A percentile compares a stretch with the other conserved stretches of the same genome.
phyloP scores from a whole-genome alignment of 2,797 vertebrate species.

The Cuniculus paca region DNA sequence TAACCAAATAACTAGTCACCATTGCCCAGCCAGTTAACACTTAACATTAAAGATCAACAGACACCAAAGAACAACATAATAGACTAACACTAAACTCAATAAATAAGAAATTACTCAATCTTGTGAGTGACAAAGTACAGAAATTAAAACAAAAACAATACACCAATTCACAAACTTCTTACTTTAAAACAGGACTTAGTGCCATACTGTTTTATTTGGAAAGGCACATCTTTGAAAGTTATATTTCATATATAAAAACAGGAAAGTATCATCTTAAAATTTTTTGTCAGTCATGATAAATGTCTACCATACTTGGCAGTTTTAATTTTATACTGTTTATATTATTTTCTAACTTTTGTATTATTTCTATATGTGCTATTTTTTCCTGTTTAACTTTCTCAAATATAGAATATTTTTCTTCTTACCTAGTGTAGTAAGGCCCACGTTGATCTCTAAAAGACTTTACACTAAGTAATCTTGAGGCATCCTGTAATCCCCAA shows the following conservation, averaged over 20 bases:
- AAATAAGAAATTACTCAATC: not conserved
- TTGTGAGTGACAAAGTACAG: not conserved
- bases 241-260: not conserved
- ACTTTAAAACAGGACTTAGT: not conserved
- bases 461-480: not conserved
- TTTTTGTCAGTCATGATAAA: not conserved
- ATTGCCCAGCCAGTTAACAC: not conserved
- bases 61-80: not conserved
- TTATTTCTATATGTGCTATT: not conserved
- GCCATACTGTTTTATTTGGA: not conserved
- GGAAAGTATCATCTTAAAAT: not conserved
- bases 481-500: not conserved
- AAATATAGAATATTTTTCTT: not conserved
- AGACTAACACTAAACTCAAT: not conserved
- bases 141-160: not conserved
- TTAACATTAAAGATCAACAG: not conserved
- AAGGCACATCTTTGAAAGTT: not conserved
- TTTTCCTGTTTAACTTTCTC: not conserved
- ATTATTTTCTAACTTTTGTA: constrained; percentile 3
- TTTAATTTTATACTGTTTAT: not conserved
- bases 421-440: not conserved
- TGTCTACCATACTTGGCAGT: not conserved
- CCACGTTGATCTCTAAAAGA: not conserved
- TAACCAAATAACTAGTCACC: not conserved
- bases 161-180: not conserved